Evolutionary conservation across 2,797 vertebrate species (phyloP), one percentile per base, ranked within the genome.

Genomic region (Thripadectes ignobilis): DNA sequence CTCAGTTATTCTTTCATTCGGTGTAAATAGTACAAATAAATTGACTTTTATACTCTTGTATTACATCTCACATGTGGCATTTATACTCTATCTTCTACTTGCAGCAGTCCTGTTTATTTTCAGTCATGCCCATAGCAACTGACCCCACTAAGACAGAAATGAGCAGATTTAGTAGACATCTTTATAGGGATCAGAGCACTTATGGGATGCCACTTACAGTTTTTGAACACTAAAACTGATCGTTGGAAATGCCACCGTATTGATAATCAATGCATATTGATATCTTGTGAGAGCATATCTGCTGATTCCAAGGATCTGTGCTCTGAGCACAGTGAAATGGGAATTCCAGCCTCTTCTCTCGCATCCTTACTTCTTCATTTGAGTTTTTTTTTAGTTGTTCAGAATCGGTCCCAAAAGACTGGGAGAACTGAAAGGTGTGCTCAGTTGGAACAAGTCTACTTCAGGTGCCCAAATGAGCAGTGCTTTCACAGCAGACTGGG

Each of bases 371-470:
- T 78, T 17, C 51, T 89, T 82, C 51, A 71, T 63, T 20, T 63
- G 59, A 45, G 13, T 55, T 85, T 89, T 90, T n/a, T 41, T 41
- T 65, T 84, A 41, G 39, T 71, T 91, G 15, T 72, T 89, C 34
- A 78, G 58, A 85, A 65, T 5, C 0, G 3, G 4, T 36, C 39
- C 21, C 2, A 5, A 24, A 52, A 69, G 23, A 10, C 1, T 59
- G 43, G 38, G 65, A 83, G 43, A 80, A 41, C 1, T 4, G n/a
- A 51, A 82, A 54, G 38, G 58, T 63, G 32, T 39, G 39, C n/a
- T 77, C 19, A 80, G 21, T 72, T 84, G 34, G 36, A 68, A 27
- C 57, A 59, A 6, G 26, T 74, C 14, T 49, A 1, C 20, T 17
- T 77, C 62, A 84, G 61, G 39, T 90, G n/a, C 55, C 72, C 67